Base-by-base conservation (phyloP, 2,113 vertebrate genomes). In the Chionis minor region DNA sequence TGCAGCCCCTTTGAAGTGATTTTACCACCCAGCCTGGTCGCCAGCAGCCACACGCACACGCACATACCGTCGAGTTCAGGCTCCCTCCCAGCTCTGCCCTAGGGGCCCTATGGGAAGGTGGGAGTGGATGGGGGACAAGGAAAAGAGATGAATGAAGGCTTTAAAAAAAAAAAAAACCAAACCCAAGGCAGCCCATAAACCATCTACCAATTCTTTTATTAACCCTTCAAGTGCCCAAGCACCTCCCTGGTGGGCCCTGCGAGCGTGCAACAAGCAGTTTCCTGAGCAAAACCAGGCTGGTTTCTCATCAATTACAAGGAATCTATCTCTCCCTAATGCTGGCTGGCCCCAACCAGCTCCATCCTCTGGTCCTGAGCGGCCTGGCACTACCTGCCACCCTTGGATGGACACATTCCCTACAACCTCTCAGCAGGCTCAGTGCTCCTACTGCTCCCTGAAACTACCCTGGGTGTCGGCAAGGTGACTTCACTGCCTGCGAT, bases 1-100 rank as follows among this genome's bases (percentile, higher is more conserved):
- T 92, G 62, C 82, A 92, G 90, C 84, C 95, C 86, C 92, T 96
- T 96, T 97, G 96, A 97, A 94, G 96, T 93, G 90, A 90, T 81
- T 91, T 95, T 95, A 97, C 96, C 96, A 95, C 94, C 95, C 96
- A 96, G 94, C 92, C 88, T 65, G 16, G 27, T 94, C 45, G 73
- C 92, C 95, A 94, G 85, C 42, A 96, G 94, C 94, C 95, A 94
- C 94, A 69, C 15, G 13, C 92, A 79, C 65, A 26, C 82, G 49
- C 85, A 82, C 92, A 81, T 70, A 56, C 96, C 90, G 4, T 40
- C 15, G 82, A 80, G 86, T 79, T 87, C 95, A 79, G 94, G 8
- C 65, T 81, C 92, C 70, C 74, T 27, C 47, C 70, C 65, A 89
- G 88, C 89, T 80, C 96, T 94, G 88, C 96, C 96, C 94, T 47